Evolutionary conservation across 2,113 vertebrate genomes (phyloP).

Genomic region (Alces alces): DNA sequence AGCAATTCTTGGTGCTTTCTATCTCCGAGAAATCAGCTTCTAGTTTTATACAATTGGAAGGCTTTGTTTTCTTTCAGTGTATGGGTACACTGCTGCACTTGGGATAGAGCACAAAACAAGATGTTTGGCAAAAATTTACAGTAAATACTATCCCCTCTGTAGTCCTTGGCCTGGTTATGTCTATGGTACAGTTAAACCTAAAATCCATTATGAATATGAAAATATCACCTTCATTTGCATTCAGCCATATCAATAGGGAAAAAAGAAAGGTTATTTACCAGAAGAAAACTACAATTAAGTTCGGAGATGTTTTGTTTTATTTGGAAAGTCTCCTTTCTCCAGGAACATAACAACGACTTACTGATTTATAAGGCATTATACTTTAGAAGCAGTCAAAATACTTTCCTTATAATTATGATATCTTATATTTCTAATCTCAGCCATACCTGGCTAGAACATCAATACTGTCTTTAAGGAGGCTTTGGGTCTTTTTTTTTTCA

Average conservation of each 20-base stretch:
- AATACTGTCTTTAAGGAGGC: neutral
- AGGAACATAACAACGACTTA: conserved; percentile 31
- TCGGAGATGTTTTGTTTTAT: conserved; percentile 64
- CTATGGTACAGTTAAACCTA: conserved; percentile 33
- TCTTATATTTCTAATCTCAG: conserved; percentile 26
- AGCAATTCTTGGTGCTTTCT: neutral
- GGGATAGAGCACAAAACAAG: neutral
- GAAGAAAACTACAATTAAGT: conserved; percentile 64
- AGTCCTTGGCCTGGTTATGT: conserved; percentile 43
- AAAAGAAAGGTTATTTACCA: conserved; percentile 54
- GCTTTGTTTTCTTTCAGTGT: neutral
- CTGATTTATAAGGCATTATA: conserved; percentile 52
- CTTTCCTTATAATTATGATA: conserved; percentile 16
- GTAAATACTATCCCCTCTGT: neutral
- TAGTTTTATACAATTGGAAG: neutral
- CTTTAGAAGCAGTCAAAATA: conserved; percentile 34
- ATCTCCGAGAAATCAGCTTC: neutral
- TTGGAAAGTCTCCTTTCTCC: conserved; percentile 69
- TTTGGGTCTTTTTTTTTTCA: neutral
- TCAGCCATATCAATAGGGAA: conserved; percentile 24
- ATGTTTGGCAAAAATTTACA: neutral
- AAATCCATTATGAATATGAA: conserved; percentile 58
- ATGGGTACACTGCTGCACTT: neutral
- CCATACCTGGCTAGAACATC: neutral
- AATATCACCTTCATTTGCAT: conserved; percentile 67